Evolutionary conservation across 2,888 invertebrate species (phyloP).

Genomic region (Thereva unica): DNA sequence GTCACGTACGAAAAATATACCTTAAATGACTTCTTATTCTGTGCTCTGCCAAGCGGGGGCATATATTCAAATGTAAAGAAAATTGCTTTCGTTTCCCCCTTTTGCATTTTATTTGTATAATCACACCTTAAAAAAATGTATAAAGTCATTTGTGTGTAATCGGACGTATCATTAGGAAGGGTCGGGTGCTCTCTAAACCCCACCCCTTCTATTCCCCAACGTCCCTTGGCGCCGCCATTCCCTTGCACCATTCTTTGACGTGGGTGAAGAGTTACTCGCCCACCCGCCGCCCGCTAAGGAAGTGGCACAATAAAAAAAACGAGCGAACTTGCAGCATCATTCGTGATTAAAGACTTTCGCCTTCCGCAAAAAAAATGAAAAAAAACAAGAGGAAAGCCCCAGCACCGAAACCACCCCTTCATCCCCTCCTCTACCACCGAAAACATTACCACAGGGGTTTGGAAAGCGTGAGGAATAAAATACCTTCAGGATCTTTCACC

Average conservation of each 20-base stretch:
- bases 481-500: no score
- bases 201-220: no score
- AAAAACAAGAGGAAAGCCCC: no score
- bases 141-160: conserved; percentile 35
- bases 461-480: no score
- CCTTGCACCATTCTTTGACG: background rate
- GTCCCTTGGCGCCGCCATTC: no score
- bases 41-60: no score
- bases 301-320: conserved; percentile 20
- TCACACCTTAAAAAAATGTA: conserved; percentile 32
- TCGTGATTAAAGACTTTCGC: conserved; percentile 22
- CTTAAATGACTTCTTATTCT: no score
- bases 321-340: conserved; percentile 29
- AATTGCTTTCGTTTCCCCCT: conserved; percentile 15
- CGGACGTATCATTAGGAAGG: conserved; percentile 25
- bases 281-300: conserved; percentile 16
- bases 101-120: conserved; percentile 24
- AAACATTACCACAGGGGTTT: no score
- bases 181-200: background rate
- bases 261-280: background rate
- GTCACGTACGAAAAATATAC: no score
- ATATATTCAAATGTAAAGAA: conserved; percentile 22
- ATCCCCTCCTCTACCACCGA: no score
- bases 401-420: no score
- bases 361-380: background rate